These are phyloP conservation scores for Sebastes nivosus DNA, from an alignment of 2,797 vertebrate species.

Conservation along the genomic window DNA sequence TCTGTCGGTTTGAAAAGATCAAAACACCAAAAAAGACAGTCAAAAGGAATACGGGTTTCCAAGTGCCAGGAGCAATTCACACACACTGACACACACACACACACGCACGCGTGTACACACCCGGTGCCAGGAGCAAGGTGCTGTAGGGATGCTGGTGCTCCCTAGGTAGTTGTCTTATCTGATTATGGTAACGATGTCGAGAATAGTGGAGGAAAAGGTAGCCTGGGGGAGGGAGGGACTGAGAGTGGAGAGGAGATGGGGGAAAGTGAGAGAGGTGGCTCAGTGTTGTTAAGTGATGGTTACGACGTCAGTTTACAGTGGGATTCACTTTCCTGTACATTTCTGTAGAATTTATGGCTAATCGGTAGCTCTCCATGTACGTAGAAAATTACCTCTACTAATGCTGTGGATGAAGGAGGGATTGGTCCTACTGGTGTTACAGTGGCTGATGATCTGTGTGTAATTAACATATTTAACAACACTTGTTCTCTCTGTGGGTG, in stretches of 20 bases:
- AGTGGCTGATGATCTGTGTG: background rate
- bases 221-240: constrained; percentile 68
- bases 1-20: constrained; percentile 78
- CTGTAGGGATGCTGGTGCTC: constrained; percentile 78
- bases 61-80: constrained; percentile 72
- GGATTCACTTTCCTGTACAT: constrained; percentile 20
- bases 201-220: constrained; percentile 74
- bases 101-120: constrained; percentile 36
- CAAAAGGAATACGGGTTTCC: constrained; percentile 76
- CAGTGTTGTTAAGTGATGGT: constrained; percentile 55
- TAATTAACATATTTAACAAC: background rate
- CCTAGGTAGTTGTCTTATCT: constrained; percentile 84
- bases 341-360: constrained; percentile 13
- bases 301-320: constrained; percentile 35
- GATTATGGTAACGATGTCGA: constrained; percentile 83
- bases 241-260: constrained; percentile 50
- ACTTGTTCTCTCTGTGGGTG: background rate
- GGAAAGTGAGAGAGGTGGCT: constrained; percentile 52
- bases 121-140: constrained; percentile 79
- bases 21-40: constrained; percentile 78
- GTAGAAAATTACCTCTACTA: background rate
- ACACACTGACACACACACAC: constrained; percentile 34
- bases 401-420: background rate
- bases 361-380: background rate
- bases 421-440: background rate